phyloP scores from a whole-genome alignment of 2,888 invertebrate species.

The Rhamnusium bicolor region DNA sequence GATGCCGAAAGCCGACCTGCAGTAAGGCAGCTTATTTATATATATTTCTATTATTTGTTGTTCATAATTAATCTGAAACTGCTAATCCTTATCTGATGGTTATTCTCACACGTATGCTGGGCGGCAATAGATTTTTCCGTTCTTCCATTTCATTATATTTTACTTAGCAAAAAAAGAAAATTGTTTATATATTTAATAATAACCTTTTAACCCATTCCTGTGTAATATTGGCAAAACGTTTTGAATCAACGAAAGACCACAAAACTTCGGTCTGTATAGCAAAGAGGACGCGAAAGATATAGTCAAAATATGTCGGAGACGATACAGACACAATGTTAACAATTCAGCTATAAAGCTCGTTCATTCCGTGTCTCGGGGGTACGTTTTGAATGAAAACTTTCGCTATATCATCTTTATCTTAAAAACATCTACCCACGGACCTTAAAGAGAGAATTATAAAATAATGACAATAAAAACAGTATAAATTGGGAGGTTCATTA shows the following conservation, averaged over 20 bases:
- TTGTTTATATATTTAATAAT: no score
- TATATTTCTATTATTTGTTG: no score
- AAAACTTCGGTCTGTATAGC: no score
- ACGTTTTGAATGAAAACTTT: constrained; percentile 23
- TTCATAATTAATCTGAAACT: no score
- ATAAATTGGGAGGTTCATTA: constrained; percentile 41
- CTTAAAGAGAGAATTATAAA: constrained; percentile 29
- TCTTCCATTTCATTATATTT: no score
- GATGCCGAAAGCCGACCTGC: no score
- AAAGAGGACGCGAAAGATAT: neutral
- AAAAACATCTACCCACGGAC: constrained; percentile 16
- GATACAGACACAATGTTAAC: constrained; percentile 4
- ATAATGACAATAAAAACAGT: constrained; percentile 40
- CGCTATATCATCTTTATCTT: constrained; percentile 29
- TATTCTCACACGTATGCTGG: no score
- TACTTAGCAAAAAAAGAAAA: no score
- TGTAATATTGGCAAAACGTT: neutral
- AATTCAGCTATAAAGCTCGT: constrained; percentile 3
- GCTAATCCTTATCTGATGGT: no score
- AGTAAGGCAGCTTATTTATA: no score
- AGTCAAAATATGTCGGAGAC: neutral
- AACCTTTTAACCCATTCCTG: no score
- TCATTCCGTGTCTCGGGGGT: constrained; percentile 2
- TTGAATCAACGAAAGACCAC: neutral
- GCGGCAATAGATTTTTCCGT: no score